Evolutionary conservation across 2,888 invertebrate species (phyloP), one percentile per base, ranked within the genome.

Genomic region (Hyposoter didymator): DNA sequence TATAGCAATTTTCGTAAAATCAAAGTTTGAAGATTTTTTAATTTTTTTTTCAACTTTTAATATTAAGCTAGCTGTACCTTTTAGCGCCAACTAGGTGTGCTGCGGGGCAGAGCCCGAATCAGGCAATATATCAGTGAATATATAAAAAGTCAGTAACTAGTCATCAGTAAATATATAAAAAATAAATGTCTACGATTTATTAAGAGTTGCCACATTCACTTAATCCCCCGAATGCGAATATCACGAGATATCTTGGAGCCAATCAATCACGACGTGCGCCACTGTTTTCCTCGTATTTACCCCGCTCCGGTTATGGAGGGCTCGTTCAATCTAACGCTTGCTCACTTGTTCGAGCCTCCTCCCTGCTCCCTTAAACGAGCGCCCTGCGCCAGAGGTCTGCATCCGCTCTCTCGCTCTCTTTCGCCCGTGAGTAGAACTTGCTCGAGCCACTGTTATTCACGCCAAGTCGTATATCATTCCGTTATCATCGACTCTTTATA

Each of bases 401-500:
- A 49, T 76, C 74, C 79, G 78, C 45, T 67, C 52, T 84, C 72
- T 43, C 74, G 55, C 55, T 66, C 55, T 73, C 55, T 59, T 73
- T 70, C 75, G 76, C 55, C 47, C 55, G n/a, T n/a, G 62, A 45
- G 62, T 39, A 59, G 64, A 75, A 22, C 88, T 90, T 90, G 87
- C 89, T 88, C 86, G 87, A 87, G 88, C 89, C 90, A 85, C 88
- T 89, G 90, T 91, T 92, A 92, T 93, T 93, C 93, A 91, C 93
- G 89, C 91, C 91, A 89, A 92, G 93, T 92, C 93, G 93, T 94
- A 94, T 94, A 94, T 94, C 94, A 94, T 93, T 92, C 92, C 93
- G 94, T 94, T 94, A 94, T 94, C 94, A 94, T 93, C 93, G 94
- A 93, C 94, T 94, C 94, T 94, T 94, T 94, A 94, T 94, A 93